Base-by-base conservation (phyloP, 2,113 vertebrate species). In the Pangasianodon hypophthalmus region DNA sequence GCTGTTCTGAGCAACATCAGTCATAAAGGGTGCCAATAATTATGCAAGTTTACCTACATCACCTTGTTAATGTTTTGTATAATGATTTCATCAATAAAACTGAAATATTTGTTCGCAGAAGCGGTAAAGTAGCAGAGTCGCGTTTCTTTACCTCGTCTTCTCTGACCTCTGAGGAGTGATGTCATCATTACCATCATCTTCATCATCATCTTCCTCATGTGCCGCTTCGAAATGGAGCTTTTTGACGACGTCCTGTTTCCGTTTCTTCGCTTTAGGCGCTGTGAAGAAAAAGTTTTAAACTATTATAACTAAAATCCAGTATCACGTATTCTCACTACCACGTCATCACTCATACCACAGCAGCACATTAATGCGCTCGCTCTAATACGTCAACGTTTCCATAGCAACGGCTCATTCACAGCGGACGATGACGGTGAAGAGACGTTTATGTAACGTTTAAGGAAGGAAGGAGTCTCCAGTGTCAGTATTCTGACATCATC, bases 191-290 rank as follows among this genome's bases (percentile, higher is more conserved):
- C 81, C 54, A 19, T 37, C 73, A 24, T 44, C 71, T 0, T 75
- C 19, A 21, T 77, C 8, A 50, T 32, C 69, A 19, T 37, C 69
- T 7, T 73, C 5, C 18, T 41, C 5, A 52, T n/a, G 44, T 0
- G 24, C n/a, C 0, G 29, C 1, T 0, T 88, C 93, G 13, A 99
- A 99, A 81, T 91, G 84, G 52, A 99, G 95, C 80, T 95, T 96
- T 95, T 98, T 99, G 0, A 92, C 95, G 0, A 96, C 97, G 1
- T 98, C 97, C 54, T 97, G 92, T 87, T 95, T 96, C n/a, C 92
- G 96, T 0, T 97, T 95, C 91, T 98, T 99, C 0, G 95, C 83
- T 73, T 94, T 97, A 0, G 97, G 97, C 56, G 96, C 97, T 99
- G 87, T 0, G 32, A 84, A 77, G n/a, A 82, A 58, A 86, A 18